phyloP scores from a whole-genome alignment of 2,113 vertebrate species.

The Cololabis saira region DNA sequence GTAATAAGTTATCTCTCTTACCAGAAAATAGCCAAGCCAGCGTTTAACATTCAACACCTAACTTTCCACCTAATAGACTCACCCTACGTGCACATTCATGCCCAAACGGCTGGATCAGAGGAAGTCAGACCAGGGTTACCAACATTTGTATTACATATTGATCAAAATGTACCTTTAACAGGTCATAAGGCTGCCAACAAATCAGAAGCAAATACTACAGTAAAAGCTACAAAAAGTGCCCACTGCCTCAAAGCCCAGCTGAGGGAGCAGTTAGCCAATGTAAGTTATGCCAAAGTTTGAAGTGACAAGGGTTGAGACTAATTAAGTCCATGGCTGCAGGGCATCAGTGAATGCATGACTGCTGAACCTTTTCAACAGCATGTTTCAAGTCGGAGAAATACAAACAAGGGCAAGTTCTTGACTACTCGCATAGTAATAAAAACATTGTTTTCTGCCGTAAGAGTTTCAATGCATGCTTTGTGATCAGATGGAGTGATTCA shows the following conservation, averaged over 20 bases:
- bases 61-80: not conserved
- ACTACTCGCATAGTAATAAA: not conserved
- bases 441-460: not conserved
- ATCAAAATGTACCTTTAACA: constrained; percentile 57
- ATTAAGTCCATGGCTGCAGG: constrained; percentile 54
- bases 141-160: constrained; percentile 74
- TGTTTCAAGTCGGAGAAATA: constrained; percentile 27
- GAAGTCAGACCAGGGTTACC: constrained; percentile 55
- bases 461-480: constrained; percentile 51
- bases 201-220: constrained; percentile 65
- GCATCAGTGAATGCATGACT: constrained; percentile 34
- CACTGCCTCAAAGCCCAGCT: not conserved
- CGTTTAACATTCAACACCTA: not conserved
- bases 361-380: constrained; percentile 26
- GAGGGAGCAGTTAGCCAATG: constrained; percentile 27
- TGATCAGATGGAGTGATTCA: constrained; percentile 48
- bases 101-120: constrained; percentile 18
- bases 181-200: constrained; percentile 65
- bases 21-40: not conserved
- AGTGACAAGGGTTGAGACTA: constrained; percentile 54
- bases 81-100: not conserved
- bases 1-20: not conserved
- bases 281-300: constrained; percentile 46
- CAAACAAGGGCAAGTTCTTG: constrained; percentile 6
- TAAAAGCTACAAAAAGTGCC: constrained; percentile 44